phyloP scores from a whole-genome alignment of 92 coral and sea anemone genomes.

The Phenganax subtilis region DNA sequence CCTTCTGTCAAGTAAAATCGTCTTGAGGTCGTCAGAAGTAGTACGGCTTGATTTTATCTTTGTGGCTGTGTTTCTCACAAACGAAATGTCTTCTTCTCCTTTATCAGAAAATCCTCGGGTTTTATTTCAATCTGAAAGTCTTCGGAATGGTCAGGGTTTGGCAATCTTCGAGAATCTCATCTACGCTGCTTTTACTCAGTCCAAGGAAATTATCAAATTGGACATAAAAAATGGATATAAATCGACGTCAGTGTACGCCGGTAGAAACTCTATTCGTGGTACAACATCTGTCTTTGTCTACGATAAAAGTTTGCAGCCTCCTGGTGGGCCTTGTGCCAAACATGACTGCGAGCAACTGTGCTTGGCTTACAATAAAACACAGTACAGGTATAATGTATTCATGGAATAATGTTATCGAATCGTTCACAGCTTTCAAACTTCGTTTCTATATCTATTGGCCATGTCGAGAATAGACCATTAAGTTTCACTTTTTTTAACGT shows the following conservation, averaged over 20 bases:
- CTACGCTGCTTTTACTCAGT: conserved; percentile 40
- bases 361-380: conserved; percentile 54
- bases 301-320: conserved; percentile 64
- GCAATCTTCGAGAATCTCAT: conserved; percentile 58
- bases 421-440: too few species aligned
- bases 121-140: neutral
- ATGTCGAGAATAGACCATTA: neutral
- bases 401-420: too few species aligned
- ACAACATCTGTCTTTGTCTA: conserved; percentile 60
- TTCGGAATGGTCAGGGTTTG: conserved; percentile 40
- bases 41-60: neutral
- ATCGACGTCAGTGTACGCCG: neutral
- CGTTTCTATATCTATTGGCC: neutral
- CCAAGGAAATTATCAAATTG: neutral
- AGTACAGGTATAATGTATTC: conserved; percentile 52
- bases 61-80: neutral
- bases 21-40: neutral
- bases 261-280: neutral
- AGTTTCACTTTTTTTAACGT: neutral
- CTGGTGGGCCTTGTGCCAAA: conserved; percentile 60
- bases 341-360: conserved; percentile 79
- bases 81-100: neutral
- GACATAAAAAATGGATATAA: neutral
- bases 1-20: neutral
- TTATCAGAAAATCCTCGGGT: conserved; percentile 3